Evolutionary conservation across 2,888 invertebrate genomes (phyloP).

Genomic region (Candidula unifasciata): DNA sequence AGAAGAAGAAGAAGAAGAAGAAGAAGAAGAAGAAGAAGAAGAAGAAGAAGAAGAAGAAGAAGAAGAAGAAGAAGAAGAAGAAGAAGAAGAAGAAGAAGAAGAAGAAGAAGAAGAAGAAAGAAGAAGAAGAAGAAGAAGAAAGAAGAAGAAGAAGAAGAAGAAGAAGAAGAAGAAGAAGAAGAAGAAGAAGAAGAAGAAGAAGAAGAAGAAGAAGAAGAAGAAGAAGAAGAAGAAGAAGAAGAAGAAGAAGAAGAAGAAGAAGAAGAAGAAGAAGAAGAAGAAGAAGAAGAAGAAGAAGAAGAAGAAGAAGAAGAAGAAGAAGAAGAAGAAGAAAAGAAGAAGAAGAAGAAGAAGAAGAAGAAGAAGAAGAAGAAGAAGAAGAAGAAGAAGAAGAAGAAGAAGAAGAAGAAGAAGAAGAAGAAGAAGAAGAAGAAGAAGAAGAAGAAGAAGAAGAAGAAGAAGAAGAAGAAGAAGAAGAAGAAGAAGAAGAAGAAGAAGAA

Average conservation of each 20-base stretch:
- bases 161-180: no score
- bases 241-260: no score
- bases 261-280: background rate
- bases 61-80: background rate
- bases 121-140: background rate
- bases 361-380: background rate
- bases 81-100: background rate
- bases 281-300: background rate
- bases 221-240: no score
- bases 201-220: no score
- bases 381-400: background rate
- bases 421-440: background rate
- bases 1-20: background rate
- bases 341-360: background rate
- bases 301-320: slow-evolving; percentile 22
- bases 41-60: background rate
- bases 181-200: no score
- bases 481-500: slow-evolving; percentile 7
- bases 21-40: background rate
- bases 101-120: background rate
- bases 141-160: background rate
- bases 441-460: background rate
- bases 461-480: slow-evolving; percentile 17
- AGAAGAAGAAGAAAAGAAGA: background rate
- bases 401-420: no score